Percentiles rank a stretch among this genome's conserved stretches.
phyloP scores from a whole-genome alignment of 2,113 vertebrate genomes.

The Elephantulus edwardii region DNA sequence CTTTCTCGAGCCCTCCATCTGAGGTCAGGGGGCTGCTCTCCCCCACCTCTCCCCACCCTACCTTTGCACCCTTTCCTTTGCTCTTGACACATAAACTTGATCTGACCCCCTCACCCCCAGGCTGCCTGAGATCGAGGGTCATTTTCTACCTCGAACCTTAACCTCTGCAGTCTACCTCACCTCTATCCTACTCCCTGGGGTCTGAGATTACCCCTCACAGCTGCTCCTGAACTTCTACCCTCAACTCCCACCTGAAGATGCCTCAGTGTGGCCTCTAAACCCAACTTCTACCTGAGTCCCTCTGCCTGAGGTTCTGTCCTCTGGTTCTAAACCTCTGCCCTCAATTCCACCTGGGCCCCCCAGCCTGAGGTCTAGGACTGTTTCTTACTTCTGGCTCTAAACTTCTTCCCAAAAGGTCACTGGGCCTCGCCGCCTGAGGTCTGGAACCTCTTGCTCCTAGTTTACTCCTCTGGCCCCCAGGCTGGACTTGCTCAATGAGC shows the following conservation, averaged over 20 bases:
- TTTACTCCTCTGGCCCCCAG: not conserved
- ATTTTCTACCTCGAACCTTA: not conserved
- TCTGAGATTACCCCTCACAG: not conserved
- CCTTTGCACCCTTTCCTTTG: not conserved
- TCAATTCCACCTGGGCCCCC: not conserved
- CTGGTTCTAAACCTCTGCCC: not conserved
- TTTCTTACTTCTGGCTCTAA: not conserved
- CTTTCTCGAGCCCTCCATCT: not conserved
- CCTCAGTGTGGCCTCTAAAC: not conserved
- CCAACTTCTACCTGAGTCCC: not conserved
- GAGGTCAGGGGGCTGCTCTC: not conserved
- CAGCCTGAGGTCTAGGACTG: not conserved
- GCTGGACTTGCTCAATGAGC: too few relatives aligned
- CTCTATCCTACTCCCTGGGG: too few relatives aligned
- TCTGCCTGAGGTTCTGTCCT: not conserved
- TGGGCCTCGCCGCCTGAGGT: not conserved
- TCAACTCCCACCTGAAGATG: not conserved
- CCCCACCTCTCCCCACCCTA: not conserved
- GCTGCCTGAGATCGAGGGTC: slow-evolving; percentile 39
- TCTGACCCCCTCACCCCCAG: not conserved
- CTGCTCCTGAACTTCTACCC: not conserved
- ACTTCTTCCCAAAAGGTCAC: not conserved
- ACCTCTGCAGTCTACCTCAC: not conserved
- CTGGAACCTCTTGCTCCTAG: not conserved
- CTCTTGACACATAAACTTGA: not conserved